A percentile compares a stretch with the other conserved stretches of the same genome.
These are phyloP conservation scores for Pristionchus pacificus DNA, from an alignment of 1,140 invertebrate genomes.

Conservation along the genomic window DNA sequence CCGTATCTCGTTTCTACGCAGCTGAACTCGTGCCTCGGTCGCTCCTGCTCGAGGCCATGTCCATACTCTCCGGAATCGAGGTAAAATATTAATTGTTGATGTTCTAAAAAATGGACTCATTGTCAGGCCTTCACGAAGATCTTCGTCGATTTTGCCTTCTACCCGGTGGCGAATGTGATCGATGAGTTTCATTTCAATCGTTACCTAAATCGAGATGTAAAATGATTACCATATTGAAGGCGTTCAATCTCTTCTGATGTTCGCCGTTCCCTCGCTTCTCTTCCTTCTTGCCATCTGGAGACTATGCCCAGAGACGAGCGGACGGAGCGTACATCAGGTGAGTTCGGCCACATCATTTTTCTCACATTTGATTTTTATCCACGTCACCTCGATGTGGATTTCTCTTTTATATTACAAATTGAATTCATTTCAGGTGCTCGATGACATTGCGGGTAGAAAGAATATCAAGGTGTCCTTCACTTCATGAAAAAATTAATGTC, in stretches of 20 bases:
- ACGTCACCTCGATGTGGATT: too few relatives aligned
- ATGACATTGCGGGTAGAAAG: too few relatives aligned
- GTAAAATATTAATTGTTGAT: background rate
- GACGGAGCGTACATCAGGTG: background rate
- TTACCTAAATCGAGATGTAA: too few relatives aligned
- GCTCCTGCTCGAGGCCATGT: conserved; percentile 33
- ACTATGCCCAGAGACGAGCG: background rate
- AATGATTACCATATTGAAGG: too few relatives aligned
- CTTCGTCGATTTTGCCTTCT: background rate
- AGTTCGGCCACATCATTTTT: too few relatives aligned
- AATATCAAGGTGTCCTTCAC: too few relatives aligned
- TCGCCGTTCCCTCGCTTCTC: background rate
- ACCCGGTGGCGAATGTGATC: background rate
- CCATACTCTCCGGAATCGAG: conserved; percentile 38
- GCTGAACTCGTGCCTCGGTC: conserved; percentile 35
- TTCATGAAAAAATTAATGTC: too few relatives aligned
- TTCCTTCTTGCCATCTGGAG: background rate
- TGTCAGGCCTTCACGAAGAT: background rate
- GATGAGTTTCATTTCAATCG: too few relatives aligned
- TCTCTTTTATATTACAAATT: too few relatives aligned
- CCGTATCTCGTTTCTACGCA: conserved; percentile 38
- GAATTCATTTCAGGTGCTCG: too few relatives aligned
- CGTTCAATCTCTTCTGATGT: background rate
- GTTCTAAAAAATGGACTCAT: background rate
- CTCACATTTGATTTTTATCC: too few relatives aligned